Evolutionary conservation across 2,113 vertebrate genomes (phyloP).

Genomic region (Stigmatopora argus): DNA sequence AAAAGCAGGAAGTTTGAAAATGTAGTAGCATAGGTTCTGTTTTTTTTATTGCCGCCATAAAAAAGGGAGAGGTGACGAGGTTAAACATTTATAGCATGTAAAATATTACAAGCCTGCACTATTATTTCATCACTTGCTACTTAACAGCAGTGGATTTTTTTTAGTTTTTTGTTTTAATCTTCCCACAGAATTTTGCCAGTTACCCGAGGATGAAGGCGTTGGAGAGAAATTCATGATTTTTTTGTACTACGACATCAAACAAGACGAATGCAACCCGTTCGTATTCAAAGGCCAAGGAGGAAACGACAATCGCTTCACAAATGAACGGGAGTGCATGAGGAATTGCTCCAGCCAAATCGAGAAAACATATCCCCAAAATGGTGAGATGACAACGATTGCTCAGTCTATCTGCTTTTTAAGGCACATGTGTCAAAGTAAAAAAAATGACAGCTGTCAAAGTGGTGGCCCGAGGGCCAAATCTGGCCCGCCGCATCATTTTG

Average conservation of each 20-base stretch:
- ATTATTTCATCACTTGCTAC: not conserved
- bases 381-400: conserved; percentile 39
- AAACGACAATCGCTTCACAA: conserved; percentile 63
- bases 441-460: no score
- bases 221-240: not conserved
- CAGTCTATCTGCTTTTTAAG: not conserved
- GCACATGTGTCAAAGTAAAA: not conserved
- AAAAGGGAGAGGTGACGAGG: conserved; percentile 60
- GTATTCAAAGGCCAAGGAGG: conserved; percentile 59
- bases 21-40: conserved; percentile 20
- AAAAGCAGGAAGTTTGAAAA: conserved; percentile 25
- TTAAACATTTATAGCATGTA: conserved; percentile 55
- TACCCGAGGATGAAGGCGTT: conserved; percentile 21
- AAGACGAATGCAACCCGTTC: conserved; percentile 58
- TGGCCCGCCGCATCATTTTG: no score
- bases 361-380: conserved; percentile 45
- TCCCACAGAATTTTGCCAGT: conserved; percentile 52
- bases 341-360: conserved; percentile 57
- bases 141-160: not conserved
- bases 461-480: no score
- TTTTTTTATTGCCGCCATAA: conserved; percentile 64
- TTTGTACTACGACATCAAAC: conserved; percentile 27
- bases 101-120: not conserved
- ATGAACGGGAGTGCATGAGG: conserved; percentile 55
- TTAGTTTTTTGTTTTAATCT: conserved; percentile 7